Base-by-base conservation (phyloP, 2,797 vertebrate genomes). In the Gambelia wislizenii region DNA sequence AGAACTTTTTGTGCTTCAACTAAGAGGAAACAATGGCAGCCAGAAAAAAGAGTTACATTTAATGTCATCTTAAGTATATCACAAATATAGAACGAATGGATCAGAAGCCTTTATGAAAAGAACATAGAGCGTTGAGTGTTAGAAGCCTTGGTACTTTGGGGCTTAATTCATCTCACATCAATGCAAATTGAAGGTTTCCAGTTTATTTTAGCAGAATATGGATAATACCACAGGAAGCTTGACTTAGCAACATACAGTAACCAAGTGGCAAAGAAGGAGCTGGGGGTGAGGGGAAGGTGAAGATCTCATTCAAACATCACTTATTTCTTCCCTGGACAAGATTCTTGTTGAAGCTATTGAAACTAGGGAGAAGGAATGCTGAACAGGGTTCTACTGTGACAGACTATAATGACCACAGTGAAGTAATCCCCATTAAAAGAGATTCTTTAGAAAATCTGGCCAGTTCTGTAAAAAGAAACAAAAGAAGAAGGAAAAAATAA, bases 401-500 rank as follows among this genome's bases (percentile, higher is more conserved):
- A 39, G 7, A 7, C 22, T 59, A 72, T 64, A 84, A 92, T 79
- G 30, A 52, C 80, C 9, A 33, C 79, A 0, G 85, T 77, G 87
- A 85, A 8, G 44, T 84, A 84, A 87, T 91, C 75, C 81, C 92
- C 42, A 80, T 89, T 89, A 90, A 93, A 72, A 91, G 27, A 6
- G 27, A 6, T 59, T 39, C 33, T 52, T 91, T 47, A 90, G 89
- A 95, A 90, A 84, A 47, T 61, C 25, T 6, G 86, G 61, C 25
- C 67, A 72, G 89, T 85, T 39, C 54, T 80, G n/a, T 85, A 92
- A 92, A 67, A 88, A 64, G 49, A 67, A 69, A 70, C 84, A 30
- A 61, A 16, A 92, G 76, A 92, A 93, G 91, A 83, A 84, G 86
- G 89, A 75, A 90, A 91, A 83, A 85, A 88, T 89, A 80, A 91